These are phyloP conservation scores for Sphinx pinastri DNA, from an alignment of 2,888 invertebrate genomes.

Conservation along the genomic window DNA sequence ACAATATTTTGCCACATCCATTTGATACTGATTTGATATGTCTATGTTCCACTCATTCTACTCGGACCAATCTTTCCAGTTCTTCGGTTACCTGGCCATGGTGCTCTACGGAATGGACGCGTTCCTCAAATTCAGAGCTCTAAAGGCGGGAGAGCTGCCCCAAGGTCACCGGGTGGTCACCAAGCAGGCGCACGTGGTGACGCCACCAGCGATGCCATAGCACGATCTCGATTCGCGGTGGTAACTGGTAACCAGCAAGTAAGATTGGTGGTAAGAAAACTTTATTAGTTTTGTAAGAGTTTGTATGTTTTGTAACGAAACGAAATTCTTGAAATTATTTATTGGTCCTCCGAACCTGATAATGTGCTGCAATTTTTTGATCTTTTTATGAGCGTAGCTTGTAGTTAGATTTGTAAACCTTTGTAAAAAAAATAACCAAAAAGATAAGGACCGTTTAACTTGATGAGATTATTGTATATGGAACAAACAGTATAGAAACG, in stretches of 20 bases:
- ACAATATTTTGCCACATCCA: too few species aligned
- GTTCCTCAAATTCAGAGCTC: slow-evolving; percentile 88
- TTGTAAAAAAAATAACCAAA: too few species aligned
- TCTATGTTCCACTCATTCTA: too few species aligned
- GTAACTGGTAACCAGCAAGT: not conserved
- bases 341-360: not conserved
- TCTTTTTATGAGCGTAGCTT: not conserved
- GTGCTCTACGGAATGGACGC: slow-evolving; percentile 91
- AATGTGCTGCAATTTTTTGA: not conserved
- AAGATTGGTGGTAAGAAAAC: slow-evolving; percentile 5
- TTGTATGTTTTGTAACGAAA: not conserved
- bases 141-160: slow-evolving; percentile 86
- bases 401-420: not conserved
- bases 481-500: too few species aligned
- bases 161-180: slow-evolving; percentile 86
- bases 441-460: too few species aligned
- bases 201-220: slow-evolving; percentile 62
- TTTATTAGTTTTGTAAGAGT: not conserved
- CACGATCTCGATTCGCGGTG: slow-evolving; percentile 14
- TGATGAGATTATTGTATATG: too few species aligned
- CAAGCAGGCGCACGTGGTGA: slow-evolving; percentile 78
- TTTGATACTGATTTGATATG: too few species aligned
- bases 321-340: not conserved
- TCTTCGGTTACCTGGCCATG: slow-evolving; percentile 94
- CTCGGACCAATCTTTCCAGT: slow-evolving; percentile 81